phyloP scores from a whole-genome alignment of 2,113 vertebrate species.

The Machaerirhynchus nigripectus region DNA sequence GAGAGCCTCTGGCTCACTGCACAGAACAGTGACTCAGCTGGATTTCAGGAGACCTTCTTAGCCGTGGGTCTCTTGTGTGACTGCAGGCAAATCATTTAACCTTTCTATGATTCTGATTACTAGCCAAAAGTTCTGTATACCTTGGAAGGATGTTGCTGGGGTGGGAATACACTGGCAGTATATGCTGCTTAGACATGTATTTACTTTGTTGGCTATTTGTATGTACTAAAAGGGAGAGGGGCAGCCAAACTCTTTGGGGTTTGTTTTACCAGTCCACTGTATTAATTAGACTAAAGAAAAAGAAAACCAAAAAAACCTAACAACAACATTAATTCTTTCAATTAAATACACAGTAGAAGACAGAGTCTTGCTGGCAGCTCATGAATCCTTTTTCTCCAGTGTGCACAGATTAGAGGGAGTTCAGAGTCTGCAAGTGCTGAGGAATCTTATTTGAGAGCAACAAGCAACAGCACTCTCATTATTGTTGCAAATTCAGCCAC shows the following conservation, averaged over 20 bases:
- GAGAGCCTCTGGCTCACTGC: not conserved
- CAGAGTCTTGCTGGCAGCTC: not conserved
- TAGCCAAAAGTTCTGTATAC: not conserved
- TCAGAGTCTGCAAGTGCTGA: not conserved
- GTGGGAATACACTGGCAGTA: not conserved
- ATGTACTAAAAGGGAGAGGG: not conserved
- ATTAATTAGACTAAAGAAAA: not conserved
- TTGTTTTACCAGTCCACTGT: not conserved
- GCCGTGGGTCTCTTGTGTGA: not conserved
- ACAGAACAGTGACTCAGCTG: not conserved
- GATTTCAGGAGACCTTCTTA: not conserved
- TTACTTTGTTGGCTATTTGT: not conserved
- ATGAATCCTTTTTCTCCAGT: not conserved
- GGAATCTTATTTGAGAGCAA: not conserved
- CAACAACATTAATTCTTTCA: not conserved
- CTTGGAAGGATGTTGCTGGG: not conserved
- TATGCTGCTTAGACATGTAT: not conserved
- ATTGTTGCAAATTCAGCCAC: not conserved
- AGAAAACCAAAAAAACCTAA: not conserved
- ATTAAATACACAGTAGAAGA: not conserved
- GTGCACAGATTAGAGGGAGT: not conserved
- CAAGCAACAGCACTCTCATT: not conserved
- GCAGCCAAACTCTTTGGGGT: accelerated
- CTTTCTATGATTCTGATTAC: not conserved
- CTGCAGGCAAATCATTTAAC: not conserved